Conservation (phyloP, 2,113 vertebrate genomes). For the Carettochelys insculpta region DNA sequence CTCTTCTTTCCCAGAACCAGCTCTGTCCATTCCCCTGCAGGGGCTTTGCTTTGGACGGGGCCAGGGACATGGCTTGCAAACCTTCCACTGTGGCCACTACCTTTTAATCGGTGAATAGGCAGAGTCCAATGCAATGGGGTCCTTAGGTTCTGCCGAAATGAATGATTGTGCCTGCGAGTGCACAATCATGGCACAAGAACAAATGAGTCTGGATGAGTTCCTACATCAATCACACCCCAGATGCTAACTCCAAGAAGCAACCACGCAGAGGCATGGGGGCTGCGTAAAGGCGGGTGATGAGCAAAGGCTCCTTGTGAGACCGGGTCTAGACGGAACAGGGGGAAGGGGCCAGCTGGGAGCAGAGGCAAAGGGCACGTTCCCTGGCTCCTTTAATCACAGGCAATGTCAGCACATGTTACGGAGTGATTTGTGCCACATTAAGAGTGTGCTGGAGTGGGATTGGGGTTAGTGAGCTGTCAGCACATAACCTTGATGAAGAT, state of each 20-base stretch:
- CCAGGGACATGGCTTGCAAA: not conserved
- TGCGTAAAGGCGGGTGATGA: not conserved
- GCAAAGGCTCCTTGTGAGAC: not conserved
- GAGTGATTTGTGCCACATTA: conserved; percentile 14
- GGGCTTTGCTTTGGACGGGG: rapidly evolving
- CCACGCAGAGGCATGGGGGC: not conserved
- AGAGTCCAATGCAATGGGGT: not conserved
- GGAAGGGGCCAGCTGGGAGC: not conserved
- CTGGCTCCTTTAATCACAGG: not conserved
- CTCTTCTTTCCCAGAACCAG: not conserved
- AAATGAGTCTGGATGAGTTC: conserved; percentile 1
- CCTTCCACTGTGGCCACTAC: not conserved
- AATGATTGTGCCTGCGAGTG: no score
- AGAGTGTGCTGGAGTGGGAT: not conserved
- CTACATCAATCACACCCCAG: not conserved
- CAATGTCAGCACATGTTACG: not conserved
- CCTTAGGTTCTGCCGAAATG: no score
- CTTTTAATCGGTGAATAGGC: not conserved
- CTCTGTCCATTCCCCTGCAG: not conserved
- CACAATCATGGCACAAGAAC: not conserved
- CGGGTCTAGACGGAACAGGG: not conserved
- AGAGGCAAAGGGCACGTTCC: not conserved
- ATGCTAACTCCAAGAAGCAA: conserved; percentile 24
- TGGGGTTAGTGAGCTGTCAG: conserved; percentile 36
- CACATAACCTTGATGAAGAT: conserved; percentile 51